Base-by-base conservation (phyloP, 2,113 vertebrate genomes). In the Serinus canaria region DNA sequence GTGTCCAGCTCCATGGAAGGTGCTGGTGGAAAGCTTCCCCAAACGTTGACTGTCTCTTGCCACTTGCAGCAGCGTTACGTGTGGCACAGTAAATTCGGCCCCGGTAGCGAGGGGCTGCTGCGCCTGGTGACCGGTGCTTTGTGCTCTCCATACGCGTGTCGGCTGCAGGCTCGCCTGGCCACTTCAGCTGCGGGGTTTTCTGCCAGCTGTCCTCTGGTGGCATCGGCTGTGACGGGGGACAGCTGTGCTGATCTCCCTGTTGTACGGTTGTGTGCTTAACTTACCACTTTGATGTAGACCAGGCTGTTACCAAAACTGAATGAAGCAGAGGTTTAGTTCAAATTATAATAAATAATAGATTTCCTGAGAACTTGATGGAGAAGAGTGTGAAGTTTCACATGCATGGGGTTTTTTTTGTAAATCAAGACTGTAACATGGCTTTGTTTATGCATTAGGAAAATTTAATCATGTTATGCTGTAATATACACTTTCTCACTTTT, bases 41-140 rank as follows among this genome's bases (percentile, higher is more conserved):
- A 8, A 0, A 0, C 6, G 7, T 19, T 12, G 15, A 0, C 10
- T 4, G 0, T 9, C 9, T 39, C 7, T 8, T 30, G 53, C 18
- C 6, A 0, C 37, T 24, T 19, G 41, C 6, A 20, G 1, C 27
- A 39, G 53, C 4, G 58, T 4, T 14, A 0, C 7, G 0, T 14
- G 37, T 11, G 43, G 41, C 58, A 24, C 25, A 1, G 47, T 11
- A 2, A 19, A 6, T 8, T 24, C 37, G 12, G 0, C 0, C 4
- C 2, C 1, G 22, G 43, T 56, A 33, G 7, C 20, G 1, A n/a
- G 62, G 62, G 52, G 33, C 47, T 28, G 64, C 59, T 27, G 30
- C 1, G 1, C 43, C 22, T 14, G 18, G 5, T 5, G 59, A 1
- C 18, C 15, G 8, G 1, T 4, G 2, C 47, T 44, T 4, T 1